Evolutionary conservation across 2,888 invertebrate genomes (phyloP), one percentile per base, ranked within the genome.

Genomic region (Chloroclystis v-ata): DNA sequence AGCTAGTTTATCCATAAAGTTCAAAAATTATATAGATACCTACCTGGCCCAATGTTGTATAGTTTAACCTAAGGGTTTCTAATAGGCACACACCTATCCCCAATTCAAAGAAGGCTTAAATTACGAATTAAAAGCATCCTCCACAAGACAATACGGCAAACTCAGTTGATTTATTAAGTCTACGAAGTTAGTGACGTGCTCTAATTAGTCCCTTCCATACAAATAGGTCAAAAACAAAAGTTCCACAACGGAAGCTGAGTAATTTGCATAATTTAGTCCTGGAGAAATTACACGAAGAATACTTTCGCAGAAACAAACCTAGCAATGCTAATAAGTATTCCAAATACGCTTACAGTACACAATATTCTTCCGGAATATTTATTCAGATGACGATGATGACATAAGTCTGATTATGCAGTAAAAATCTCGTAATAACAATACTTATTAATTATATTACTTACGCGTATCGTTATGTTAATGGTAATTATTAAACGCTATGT

Each of bases 231-330:
- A 44, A 52, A 56, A 54, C 52, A 47, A 58, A 54, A 48, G 52
- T 49, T 43, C 37, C 41, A 37, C 39, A 30, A 39, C 43, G 41
- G 24, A 29, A 43, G 37, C 43, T 42, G 28, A 45, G 35, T 35
- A 53, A 49, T 52, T 51, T 46, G 45, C 52, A 49, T 52, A 51
- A 50, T 56, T 51, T 51, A 49, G 38, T 45, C 42, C 46, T 41
- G 52, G 46, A 48, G 49, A 43, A 37, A 12, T 39, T 37, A 12
- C 35, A 35, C 24, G 30, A 41, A 41, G 20, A 32, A 41, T 40
- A 40, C 29, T 16, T 20, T 20, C 16, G 10, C 16, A 29, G 40
- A 25, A 30, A 13, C 12, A 30, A 9, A 4, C 9, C 13, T 4
- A 1, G 12, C 13, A 32, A 20, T 10, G 16, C 8, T 33, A 32